Evolutionary conservation across 2,797 vertebrate genomes (phyloP).

Genomic region (Fistularia tabacaria): DNA sequence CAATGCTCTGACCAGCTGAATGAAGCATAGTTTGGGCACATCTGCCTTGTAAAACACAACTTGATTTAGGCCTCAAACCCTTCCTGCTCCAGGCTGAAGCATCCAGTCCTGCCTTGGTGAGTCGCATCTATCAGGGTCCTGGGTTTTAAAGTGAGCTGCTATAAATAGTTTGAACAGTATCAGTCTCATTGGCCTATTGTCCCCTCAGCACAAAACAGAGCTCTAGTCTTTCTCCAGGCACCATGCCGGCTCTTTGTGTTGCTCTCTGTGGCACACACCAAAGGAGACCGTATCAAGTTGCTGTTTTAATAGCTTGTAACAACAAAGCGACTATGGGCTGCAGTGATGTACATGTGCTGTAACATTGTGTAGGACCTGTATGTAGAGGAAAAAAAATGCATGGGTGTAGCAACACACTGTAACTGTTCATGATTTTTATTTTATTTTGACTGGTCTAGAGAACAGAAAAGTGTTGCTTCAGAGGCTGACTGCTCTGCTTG

Average conservation of each 20-base stretch:
- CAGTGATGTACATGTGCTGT: constrained; percentile 5
- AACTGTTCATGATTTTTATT: background rate
- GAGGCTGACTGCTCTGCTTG: constrained; percentile 16
- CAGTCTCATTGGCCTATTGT: constrained; percentile 34
- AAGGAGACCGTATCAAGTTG: constrained; percentile 31
- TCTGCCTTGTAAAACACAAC: too few species aligned
- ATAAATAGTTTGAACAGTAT: constrained; percentile 51
- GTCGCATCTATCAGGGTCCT: constrained; percentile 25
- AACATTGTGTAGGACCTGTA: too few species aligned
- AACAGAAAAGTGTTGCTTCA: constrained; percentile 9
- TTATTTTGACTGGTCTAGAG: constrained; percentile 16
- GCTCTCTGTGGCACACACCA: background rate
- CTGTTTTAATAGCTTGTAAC: constrained; percentile 26
- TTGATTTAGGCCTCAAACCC: too few species aligned
- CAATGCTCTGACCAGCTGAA: too few species aligned
- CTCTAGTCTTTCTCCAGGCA: constrained; percentile 42
- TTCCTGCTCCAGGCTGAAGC: background rate
- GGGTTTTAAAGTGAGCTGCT: constrained; percentile 37
- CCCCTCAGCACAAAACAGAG: constrained; percentile 28
- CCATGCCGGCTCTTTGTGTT: constrained; percentile 41
- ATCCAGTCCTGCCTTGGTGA: constrained; percentile 7
- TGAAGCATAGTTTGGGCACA: too few species aligned
- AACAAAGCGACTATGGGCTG: background rate
- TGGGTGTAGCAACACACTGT: background rate
- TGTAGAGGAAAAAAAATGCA: background rate